Base-by-base conservation (phyloP, 2,888 invertebrate genomes). In the Archips xylosteana region DNA sequence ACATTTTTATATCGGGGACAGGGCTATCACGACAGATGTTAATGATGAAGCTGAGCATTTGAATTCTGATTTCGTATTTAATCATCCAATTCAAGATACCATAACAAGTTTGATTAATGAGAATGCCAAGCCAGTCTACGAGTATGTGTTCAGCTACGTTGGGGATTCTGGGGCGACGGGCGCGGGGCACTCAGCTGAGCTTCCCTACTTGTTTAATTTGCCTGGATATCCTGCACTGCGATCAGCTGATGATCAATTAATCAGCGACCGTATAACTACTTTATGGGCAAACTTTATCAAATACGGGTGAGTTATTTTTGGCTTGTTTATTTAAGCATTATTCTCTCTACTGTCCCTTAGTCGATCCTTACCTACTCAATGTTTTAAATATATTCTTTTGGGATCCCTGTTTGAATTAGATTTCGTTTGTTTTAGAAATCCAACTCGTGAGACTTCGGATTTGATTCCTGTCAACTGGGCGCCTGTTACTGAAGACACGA, bases 261-360 rank as follows among this genome's bases (percentile, higher is more conserved):
- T 92, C 39, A 78, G 81, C 6, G 86, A 91, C 59, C 87, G 89
- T 13, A 83, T 93, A 23, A 86, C 88, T 15, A 85, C 85, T 23
- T 78, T 94, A 71, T 94, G 94, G 94, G 77, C 89, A 0, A 93
- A 94, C 78, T 94, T 94, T 70, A 85, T 94, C 3, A 94, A 93
- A 85, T 87, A 85, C 76, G 94, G 92, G 94, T 94, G 83, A 85
- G 86, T 80, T 12, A 63, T 39, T 2, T 23, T 4, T 59, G 9
- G 32, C 59, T 23, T 49, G 49, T 36, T 62, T 45, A 60, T 23
- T 23, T 42, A 42, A 42, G 8, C 8, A 42, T 9, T 42, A 42
- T 9, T 42, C 42, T 42, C 9, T 42, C 42, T 45, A 10, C 64
- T 51, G 51, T 23, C 71, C 66, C 59, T 15, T 15, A 34, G 49